Evolutionary conservation across 2,888 invertebrate species (phyloP), one percentile per base, ranked within the genome.

Genomic region (Parelbella ahira): DNA sequence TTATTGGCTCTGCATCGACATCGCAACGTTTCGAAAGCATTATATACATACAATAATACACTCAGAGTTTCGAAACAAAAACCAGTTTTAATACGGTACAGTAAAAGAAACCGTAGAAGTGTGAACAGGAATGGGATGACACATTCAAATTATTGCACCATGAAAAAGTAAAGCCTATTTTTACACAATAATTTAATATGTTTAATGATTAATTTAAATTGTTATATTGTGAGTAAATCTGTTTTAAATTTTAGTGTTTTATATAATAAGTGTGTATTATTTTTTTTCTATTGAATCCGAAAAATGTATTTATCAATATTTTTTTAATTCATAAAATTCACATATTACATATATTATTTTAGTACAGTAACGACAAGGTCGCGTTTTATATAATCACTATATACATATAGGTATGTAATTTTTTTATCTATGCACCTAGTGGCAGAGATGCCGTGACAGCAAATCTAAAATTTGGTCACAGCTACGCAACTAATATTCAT

Each of bases 21-120:
- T 44, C 37, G 49, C 50, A 49, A 49, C 51, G 54, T 59, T 39
- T 34, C 50, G 49, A 46, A 72, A 71, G 64, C 84, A 74, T 79
- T 86, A 86, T 86, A 84, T 86, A 84, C 86, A 86, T 74, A 84
- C 69, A 83, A 76, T 68, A 69, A 71, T 65, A 69, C 59, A 60
- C 58, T 63, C 51, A 60, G 27, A 59, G 55, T 56, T 56, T 57
- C 52, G 49, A 54, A 54, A 51, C 50, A 45, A 48, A 52, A 18
- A 45, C 27, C 43, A 45, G 44, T 15, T 15, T 15, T 15, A 15
- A 4, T 15, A 15, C 4, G 15, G n/a, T n/a, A n/a, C n/a, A n/a
- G n/a, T n/a, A n/a, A n/a, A n/a, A n/a, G n/a, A n/a, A n/a, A n/a
- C n/a, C n/a, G n/a, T n/a, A n/a, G 3, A 25, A 11, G 6, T 4